Percentiles rank a stretch among this genome's conserved stretches.
Evolutionary conservation across 2,113 vertebrate genomes (phyloP).

Genomic region (Melospiza georgiana): DNA sequence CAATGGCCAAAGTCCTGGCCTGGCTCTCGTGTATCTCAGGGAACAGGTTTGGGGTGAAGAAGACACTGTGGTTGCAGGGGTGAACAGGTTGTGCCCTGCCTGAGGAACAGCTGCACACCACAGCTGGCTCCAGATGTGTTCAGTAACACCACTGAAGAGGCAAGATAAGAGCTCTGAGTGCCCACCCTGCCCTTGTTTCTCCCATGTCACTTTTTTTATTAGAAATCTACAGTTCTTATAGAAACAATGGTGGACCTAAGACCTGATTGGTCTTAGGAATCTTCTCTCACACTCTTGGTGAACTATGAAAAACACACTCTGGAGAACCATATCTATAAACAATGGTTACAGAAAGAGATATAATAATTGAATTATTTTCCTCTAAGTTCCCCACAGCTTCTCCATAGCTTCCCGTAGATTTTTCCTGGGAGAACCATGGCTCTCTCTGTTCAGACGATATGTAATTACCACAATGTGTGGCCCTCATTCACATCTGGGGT

Average conservation of each 20-base stretch:
- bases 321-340: neutral
- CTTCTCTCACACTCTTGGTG: neutral
- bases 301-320: neutral
- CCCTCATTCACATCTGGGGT: neutral
- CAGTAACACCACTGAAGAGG: neutral
- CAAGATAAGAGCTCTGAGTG: neutral
- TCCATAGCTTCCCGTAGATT: neutral
- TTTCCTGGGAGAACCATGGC: neutral
- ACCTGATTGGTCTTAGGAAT: neutral
- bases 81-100: neutral
- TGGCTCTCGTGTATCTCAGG: rapidly evolving
- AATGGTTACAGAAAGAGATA: neutral
- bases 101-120: neutral
- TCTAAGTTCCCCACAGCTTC: neutral
- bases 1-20: too few relatives aligned
- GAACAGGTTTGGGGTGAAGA: neutral
- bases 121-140: neutral
- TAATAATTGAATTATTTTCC: neutral
- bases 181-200: neutral
- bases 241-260: neutral
- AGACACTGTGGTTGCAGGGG: rapidly evolving
- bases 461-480: neutral
- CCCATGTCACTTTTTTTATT: neutral
- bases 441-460: neutral
- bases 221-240: neutral